phyloP scores from a whole-genome alignment of 2,113 vertebrate species.

The Cromileptes altivelis region DNA sequence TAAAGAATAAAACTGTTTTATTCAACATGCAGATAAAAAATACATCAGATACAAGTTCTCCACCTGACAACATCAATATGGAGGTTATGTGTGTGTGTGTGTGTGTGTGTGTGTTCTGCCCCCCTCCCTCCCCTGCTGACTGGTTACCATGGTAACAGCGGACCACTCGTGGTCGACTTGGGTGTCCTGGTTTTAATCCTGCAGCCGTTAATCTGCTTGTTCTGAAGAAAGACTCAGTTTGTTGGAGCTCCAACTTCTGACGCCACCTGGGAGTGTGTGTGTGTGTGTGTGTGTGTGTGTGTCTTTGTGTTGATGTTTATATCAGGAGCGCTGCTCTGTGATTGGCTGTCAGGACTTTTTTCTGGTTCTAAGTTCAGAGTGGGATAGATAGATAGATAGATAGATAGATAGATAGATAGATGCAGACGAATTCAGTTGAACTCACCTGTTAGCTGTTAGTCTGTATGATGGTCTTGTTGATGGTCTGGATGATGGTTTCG shows the following conservation, averaged over 20 bases:
- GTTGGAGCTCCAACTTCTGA: slow-evolving; percentile 67
- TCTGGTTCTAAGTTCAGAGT: background rate
- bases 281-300: background rate
- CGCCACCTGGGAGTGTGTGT: slow-evolving; percentile 60
- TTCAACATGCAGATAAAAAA: no score
- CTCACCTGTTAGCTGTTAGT: no score
- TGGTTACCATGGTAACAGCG: slow-evolving; percentile 77
- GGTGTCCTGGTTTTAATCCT: slow-evolving; percentile 82
- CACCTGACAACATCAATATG: background rate
- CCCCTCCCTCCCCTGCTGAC: slow-evolving; percentile 14
- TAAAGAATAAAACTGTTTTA: no score
- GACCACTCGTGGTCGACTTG: slow-evolving; percentile 81
- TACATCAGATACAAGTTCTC: no score
- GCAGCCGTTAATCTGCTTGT: slow-evolving; percentile 80
- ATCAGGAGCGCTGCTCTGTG: background rate
- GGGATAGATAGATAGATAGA: no score
- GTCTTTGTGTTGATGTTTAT: background rate
- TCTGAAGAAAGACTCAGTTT: slow-evolving; percentile 75
- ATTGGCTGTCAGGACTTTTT: background rate
- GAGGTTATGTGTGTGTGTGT: background rate
- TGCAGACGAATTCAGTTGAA: no score
- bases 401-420: no score
- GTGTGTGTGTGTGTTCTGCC: background rate
- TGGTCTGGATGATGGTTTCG: no score
- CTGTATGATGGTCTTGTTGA: no score